These are phyloP conservation scores for Saturnia japonica DNA, from an alignment of 2,888 invertebrate genomes.

Conservation along the genomic window DNA sequence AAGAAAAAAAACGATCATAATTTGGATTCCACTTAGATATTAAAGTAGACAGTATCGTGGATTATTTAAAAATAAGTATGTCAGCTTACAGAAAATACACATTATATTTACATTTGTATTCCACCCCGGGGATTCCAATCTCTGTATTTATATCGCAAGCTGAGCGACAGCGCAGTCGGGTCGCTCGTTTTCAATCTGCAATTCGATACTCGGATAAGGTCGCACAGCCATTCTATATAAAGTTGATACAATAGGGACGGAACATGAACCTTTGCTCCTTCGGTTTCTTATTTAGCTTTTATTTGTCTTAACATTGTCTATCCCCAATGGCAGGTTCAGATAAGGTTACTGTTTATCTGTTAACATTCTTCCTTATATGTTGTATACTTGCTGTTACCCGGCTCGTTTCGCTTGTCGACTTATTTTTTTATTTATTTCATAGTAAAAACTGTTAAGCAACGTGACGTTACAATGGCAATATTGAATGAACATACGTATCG, in stretches of 20 bases:
- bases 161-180: neutral
- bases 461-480: no score
- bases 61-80: neutral
- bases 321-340: neutral
- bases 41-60: neutral
- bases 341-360: constrained; percentile 2
- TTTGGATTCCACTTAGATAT: neutral
- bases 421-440: no score
- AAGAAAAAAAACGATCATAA: neutral
- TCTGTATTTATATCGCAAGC: neutral
- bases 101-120: neutral
- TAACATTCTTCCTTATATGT: neutral
- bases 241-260: constrained; percentile 4
- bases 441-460: no score
- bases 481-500: no score
- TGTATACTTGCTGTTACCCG: neutral
- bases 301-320: neutral
- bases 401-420: no score
- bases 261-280: neutral
- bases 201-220: neutral
- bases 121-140: constrained; percentile 1
- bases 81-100: neutral
- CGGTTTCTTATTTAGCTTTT: constrained; percentile 10
- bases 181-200: constrained; percentile 5
- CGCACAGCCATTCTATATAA: neutral